Percentiles rank a stretch among this genome's conserved stretches.
phyloP scores from a whole-genome alignment of 2,888 invertebrate species.

The Osmoderma eremita region DNA sequence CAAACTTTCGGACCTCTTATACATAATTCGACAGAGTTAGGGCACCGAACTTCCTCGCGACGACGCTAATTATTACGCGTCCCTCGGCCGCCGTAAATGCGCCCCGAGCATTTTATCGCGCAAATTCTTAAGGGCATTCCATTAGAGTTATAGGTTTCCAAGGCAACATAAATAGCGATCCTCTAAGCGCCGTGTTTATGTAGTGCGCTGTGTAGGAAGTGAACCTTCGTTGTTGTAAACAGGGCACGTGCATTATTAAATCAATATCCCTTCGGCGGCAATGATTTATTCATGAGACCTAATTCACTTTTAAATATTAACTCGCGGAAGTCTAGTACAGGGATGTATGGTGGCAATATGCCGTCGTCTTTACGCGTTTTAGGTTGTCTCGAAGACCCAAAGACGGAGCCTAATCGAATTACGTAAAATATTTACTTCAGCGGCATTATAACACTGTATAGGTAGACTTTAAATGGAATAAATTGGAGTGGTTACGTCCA shows the following conservation, averaged over 20 bases:
- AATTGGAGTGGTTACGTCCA: background rate
- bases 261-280: constrained; percentile 11
- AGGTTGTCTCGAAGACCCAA: background rate
- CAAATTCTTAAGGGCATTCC: constrained; percentile 32
- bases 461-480: constrained; percentile 3
- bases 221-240: background rate
- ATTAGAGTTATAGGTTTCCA: constrained; percentile 33
- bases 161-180: constrained; percentile 18
- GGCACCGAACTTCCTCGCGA: too few relatives aligned
- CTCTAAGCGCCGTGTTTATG: background rate
- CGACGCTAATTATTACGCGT: constrained; percentile 21
- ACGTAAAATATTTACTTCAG: constrained; percentile 9
- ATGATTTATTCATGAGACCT: constrained; percentile 9
- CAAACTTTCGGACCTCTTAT: too few relatives aligned
- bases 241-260: background rate
- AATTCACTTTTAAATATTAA: constrained; percentile 23
- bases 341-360: background rate
- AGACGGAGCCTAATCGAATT: constrained; percentile 20
- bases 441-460: background rate
- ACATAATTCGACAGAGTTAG: too few relatives aligned
- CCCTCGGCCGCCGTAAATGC: constrained; percentile 18
- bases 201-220: background rate
- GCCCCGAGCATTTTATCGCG: background rate
- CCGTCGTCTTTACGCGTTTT: background rate
- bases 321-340: background rate